Percentiles rank a stretch among this genome's conserved stretches.
Conservation (phyloP, 2,113 vertebrate species). For the Pterocles orientalis region DNA sequence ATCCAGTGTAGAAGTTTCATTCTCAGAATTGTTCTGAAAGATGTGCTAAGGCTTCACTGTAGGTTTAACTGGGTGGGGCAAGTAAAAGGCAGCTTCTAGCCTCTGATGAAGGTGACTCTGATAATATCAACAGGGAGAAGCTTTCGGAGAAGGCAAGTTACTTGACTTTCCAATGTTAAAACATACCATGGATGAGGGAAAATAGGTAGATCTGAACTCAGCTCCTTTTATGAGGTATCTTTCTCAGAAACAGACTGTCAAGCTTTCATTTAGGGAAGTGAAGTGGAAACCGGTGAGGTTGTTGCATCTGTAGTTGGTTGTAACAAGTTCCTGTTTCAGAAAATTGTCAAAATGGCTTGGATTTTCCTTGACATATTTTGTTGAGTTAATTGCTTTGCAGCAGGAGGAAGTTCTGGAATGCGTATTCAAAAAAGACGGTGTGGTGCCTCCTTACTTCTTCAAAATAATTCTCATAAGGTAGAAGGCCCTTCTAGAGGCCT, state of each 20-base stretch:
- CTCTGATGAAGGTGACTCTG: not conserved
- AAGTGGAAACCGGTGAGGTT: not conserved
- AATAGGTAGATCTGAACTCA: not conserved
- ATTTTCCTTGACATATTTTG: slow-evolving; percentile 1
- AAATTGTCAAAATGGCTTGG: not conserved
- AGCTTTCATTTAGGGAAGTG: slow-evolving; percentile 16
- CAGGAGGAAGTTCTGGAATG: slow-evolving; percentile 7
- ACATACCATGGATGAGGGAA: not conserved
- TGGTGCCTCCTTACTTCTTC: not conserved
- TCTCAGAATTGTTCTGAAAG: not conserved
- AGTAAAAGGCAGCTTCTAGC: not conserved
- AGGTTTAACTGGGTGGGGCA: not conserved
- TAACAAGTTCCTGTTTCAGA: slow-evolving; percentile 34
- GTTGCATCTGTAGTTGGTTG: not conserved
- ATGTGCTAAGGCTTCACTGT: not conserved
- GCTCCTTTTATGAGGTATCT: not conserved
- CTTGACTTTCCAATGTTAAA: not conserved
- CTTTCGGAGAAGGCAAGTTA: not conserved
- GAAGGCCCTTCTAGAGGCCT: not conserved
- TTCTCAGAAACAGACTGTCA: not conserved
- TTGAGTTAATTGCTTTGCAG: not conserved
- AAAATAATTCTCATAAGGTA: not conserved
- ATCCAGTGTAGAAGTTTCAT: not conserved
- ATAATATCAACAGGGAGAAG: not conserved
- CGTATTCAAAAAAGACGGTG: not conserved